Percentiles rank a stretch among this genome's conserved stretches.
Evolutionary conservation across 2,888 invertebrate genomes (phyloP).

Genomic region (Lasioglossum malachurum): DNA sequence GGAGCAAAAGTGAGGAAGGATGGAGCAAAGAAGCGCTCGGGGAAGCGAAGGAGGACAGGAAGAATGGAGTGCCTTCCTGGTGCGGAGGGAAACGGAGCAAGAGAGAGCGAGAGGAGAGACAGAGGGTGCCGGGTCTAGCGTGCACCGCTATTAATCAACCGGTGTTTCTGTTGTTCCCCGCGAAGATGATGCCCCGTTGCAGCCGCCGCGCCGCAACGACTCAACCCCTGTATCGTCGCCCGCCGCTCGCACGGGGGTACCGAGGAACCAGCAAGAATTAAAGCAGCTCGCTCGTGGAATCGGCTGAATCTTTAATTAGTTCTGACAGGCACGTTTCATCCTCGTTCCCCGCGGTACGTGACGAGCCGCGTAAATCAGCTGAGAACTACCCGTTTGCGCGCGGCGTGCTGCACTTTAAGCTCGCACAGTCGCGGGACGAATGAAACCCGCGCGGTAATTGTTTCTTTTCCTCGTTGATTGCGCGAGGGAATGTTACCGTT

Average conservation of each 20-base stretch:
- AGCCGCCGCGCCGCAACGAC: constrained; percentile 7
- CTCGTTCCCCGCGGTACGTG: constrained; percentile 38
- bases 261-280: constrained; percentile 56
- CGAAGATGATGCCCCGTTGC: constrained; percentile 64
- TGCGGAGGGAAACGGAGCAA: background rate
- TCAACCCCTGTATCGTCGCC: constrained; percentile 17
- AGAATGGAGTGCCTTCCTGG: constrained; percentile 24
- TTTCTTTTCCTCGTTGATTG: background rate
- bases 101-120: constrained; percentile 8
- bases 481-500: background rate
- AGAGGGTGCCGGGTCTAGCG: constrained; percentile 33
- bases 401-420: constrained; percentile 13
- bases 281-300: constrained; percentile 53
- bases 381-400: constrained; percentile 32
- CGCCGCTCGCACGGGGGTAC: constrained; percentile 1
- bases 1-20: constrained; percentile 51
- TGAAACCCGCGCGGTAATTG: background rate
- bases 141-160: constrained; percentile 75
- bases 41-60: constrained; percentile 27
- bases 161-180: constrained; percentile 70
- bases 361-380: constrained; percentile 49
- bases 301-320: constrained; percentile 73
- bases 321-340: constrained; percentile 53
- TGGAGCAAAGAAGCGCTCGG: constrained; percentile 40
- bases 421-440: constrained; percentile 10